Evolutionary conservation across 2,797 vertebrate genomes (phyloP).

Genomic region (Scarus forsteni): DNA sequence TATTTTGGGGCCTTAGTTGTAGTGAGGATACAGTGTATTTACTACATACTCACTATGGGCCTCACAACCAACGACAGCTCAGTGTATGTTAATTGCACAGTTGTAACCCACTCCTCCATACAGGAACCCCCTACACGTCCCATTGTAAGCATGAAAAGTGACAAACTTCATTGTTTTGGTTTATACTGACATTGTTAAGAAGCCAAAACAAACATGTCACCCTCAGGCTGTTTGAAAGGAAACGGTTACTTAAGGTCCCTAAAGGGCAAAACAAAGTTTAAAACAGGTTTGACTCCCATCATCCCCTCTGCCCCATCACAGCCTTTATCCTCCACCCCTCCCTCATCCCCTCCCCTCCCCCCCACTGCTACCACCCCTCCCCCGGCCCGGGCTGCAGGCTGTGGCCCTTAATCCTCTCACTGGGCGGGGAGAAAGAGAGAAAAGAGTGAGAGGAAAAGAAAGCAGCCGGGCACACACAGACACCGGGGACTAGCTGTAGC

Average conservation of each 20-base stretch:
- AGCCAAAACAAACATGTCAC: not conserved
- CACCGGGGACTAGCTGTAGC: constrained; percentile 26
- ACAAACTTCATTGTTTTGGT: no score
- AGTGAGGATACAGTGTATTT: no score
- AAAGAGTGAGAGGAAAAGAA: constrained; percentile 32
- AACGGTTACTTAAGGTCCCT: not conserved
- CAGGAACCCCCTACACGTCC: no score
- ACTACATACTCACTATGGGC: no score
- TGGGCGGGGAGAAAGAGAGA: constrained; percentile 79
- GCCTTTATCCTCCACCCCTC: constrained; percentile 33
- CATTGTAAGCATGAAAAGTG: no score
- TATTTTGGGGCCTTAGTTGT: no score
- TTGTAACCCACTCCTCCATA: no score
- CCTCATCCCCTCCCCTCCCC: constrained; percentile 31
- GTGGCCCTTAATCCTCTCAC: constrained; percentile 85
- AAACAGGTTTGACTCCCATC: constrained; percentile 47
- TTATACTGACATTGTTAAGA: no score
- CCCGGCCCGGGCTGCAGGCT: constrained; percentile 68
- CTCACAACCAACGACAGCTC: no score
- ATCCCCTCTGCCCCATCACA: constrained; percentile 37
- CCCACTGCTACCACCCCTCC: constrained; percentile 32
- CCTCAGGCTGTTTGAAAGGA: constrained; percentile 3
- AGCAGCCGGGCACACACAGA: constrained; percentile 30
- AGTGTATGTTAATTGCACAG: no score
- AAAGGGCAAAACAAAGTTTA: constrained; percentile 44